Percentiles rank a stretch among this genome's conserved stretches.
These are phyloP conservation scores for Mormoops blainvillei DNA, from an alignment of 2,113 vertebrate genomes.

Conservation along the genomic window DNA sequence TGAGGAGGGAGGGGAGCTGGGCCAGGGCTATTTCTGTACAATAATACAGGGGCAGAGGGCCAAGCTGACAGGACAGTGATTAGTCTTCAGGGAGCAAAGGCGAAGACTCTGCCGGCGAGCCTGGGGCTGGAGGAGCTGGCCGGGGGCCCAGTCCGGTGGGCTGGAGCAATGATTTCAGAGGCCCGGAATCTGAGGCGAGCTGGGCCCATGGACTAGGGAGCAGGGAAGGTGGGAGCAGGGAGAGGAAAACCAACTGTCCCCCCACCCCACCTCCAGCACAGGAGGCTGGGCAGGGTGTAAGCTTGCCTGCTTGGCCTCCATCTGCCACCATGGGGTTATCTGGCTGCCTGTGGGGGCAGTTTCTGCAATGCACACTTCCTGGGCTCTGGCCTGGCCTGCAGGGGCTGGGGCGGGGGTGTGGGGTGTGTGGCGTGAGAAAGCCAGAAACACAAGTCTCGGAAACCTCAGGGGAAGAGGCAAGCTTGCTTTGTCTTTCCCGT, in stretches of 20 bases:
- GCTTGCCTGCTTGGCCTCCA: not conserved
- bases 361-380: slow-evolving; percentile 42
- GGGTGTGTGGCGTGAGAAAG: slow-evolving; percentile 67
- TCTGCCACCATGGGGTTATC: slow-evolving; percentile 58
- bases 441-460: slow-evolving; percentile 44
- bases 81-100: slow-evolving; percentile 58
- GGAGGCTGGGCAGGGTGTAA: not conserved
- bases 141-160: slow-evolving; percentile 27
- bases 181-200: slow-evolving; percentile 45
- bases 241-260: not conserved
- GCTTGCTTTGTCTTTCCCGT: slow-evolving; percentile 54
- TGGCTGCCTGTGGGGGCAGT: slow-evolving; percentile 21
- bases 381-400: slow-evolving; percentile 23
- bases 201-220: not conserved
- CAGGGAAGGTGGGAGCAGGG: slow-evolving; percentile 52
- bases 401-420: not conserved
- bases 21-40: slow-evolving; percentile 63
- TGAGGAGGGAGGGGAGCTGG: not conserved
- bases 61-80: slow-evolving; percentile 55
- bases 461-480: slow-evolving; percentile 53
- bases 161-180: slow-evolving; percentile 67
- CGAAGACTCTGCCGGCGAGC: slow-evolving; percentile 41
- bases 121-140: slow-evolving; percentile 32
- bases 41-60: slow-evolving; percentile 71
- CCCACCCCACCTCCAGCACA: not conserved